Evolutionary conservation across 2,797 vertebrate genomes (phyloP), one percentile per base, ranked within the genome.

Genomic region (Propithecus deckenii): DNA sequence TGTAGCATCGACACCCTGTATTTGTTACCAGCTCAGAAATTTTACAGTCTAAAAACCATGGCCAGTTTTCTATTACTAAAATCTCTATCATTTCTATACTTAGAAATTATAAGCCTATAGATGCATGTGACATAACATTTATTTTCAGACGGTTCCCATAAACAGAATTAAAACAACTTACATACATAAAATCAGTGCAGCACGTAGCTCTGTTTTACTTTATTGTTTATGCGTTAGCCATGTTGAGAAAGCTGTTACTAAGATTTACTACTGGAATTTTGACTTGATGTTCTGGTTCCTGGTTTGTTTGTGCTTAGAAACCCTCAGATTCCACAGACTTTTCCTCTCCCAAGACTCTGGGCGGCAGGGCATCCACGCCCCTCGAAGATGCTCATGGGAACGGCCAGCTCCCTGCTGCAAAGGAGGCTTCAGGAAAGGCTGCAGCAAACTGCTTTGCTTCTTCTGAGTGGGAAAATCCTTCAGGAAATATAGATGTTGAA

Each of bases 241-340:
- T 93, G 78, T 89, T 96, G 67, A 59, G 48, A 84, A 96, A 81
- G 35, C 71, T 89, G 32, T 57, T 83, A 18, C 0, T 18, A 20
- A 78, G 52, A 22, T 35, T n/a, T 25, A 59, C n/a, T 22, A 0
- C 71, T 61, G 32, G 74, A 76, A 55, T 86, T 93, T 83, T 97
- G 50, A 96, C 88, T 86, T 79, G 76, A 55, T 55, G 88, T n/a
- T n/a, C 92, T 50, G 38, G 86, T 97, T 97, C 76, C 30, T 72
- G 80, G 91, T 97, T 94, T 97, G 23, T 72, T 96, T 98, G 95
- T 97, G 1, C 55, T 81, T 97, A 98, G 98, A 98, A 98, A 50
- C 43, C 91, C 79, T 90, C 86, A 71, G 97, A 98, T 55, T 95
- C 96, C n/a, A 43, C 59, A 32, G 96, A 97, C 48, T 23, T 85